Evolutionary conservation across 1,140 invertebrate species (phyloP).

Genomic region (Agrypnia vestita): DNA sequence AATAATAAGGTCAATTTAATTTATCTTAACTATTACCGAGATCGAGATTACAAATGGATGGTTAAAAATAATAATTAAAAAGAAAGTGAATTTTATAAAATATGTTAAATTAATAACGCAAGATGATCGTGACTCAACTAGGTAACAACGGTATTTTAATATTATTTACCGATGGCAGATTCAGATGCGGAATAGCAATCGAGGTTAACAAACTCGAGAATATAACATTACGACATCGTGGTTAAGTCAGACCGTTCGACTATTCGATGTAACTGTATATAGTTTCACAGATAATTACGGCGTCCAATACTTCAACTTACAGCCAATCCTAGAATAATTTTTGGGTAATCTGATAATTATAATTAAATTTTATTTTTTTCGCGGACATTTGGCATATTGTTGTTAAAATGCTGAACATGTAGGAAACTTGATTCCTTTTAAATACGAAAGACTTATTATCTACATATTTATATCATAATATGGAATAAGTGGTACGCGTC

Average conservation of each 20-base stretch:
- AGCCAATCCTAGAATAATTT: too few species aligned
- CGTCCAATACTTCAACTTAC: too few species aligned
- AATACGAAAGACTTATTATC: too few species aligned
- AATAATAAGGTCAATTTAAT: too few species aligned
- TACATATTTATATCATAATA: too few species aligned
- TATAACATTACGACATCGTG: neutral
- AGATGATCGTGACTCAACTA: neutral
- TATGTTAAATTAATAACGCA: neutral
- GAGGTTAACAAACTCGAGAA: conserved; percentile 26
- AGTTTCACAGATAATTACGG: neutral
- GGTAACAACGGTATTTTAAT: conserved; percentile 28
- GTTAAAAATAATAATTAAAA: neutral
- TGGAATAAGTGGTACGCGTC: too few species aligned
- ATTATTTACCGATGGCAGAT: neutral
- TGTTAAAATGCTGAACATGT: too few species aligned
- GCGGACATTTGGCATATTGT: too few species aligned
- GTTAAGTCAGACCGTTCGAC: neutral
- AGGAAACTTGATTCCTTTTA: too few species aligned
- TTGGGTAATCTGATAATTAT: too few species aligned
- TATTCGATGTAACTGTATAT: conserved; percentile 8
- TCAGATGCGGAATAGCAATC: neutral
- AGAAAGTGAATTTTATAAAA: neutral
- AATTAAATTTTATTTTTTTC: too few species aligned
- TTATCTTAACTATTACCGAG: neutral
- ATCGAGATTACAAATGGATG: too few species aligned